These are phyloP conservation scores for Neogobius melanostomus DNA, from an alignment of 2,113 vertebrate species.

Conservation along the genomic window DNA sequence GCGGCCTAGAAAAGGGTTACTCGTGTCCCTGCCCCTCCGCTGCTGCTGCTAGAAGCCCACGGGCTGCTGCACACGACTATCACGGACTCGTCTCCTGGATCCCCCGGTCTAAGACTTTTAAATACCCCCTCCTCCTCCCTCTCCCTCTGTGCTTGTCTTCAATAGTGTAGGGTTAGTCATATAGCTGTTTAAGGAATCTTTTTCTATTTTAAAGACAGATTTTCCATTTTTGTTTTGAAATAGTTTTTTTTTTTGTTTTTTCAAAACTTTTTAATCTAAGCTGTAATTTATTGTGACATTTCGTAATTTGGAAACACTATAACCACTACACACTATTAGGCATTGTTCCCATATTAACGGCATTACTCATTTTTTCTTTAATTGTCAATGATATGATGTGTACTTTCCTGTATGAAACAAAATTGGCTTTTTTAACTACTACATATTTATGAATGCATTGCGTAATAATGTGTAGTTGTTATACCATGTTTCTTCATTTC, in stretches of 20 bases:
- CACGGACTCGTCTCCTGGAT: slow-evolving; percentile 53
- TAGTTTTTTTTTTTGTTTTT: slow-evolving; percentile 42
- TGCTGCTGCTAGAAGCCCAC: slow-evolving; percentile 72
- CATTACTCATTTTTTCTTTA: neutral
- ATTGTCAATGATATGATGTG: neutral
- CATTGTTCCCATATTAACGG: neutral
- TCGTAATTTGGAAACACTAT: slow-evolving; percentile 53
- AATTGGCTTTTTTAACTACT: no score
- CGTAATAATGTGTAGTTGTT: slow-evolving; percentile 6
- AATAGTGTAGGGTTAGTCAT: slow-evolving; percentile 68
- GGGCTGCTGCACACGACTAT: slow-evolving; percentile 95
- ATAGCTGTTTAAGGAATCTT: slow-evolving; percentile 57
- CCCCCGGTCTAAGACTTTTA: slow-evolving; percentile 29
- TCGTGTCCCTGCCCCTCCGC: slow-evolving; percentile 12
- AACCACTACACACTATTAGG: slow-evolving; percentile 21
- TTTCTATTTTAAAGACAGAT: slow-evolving; percentile 35
- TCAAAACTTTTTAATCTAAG: slow-evolving; percentile 42
- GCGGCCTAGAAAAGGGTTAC: slow-evolving; percentile 76
- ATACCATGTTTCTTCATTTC: neutral
- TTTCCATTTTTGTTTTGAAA: slow-evolving; percentile 32
- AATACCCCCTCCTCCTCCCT: slow-evolving; percentile 46
- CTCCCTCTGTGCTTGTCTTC: slow-evolving; percentile 59
- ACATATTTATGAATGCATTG: neutral
- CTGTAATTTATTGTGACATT: slow-evolving; percentile 76
- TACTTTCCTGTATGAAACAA: neutral